Conservation (phyloP, 2,888 invertebrate genomes). For the Minunthozetes semirufus region DNA sequence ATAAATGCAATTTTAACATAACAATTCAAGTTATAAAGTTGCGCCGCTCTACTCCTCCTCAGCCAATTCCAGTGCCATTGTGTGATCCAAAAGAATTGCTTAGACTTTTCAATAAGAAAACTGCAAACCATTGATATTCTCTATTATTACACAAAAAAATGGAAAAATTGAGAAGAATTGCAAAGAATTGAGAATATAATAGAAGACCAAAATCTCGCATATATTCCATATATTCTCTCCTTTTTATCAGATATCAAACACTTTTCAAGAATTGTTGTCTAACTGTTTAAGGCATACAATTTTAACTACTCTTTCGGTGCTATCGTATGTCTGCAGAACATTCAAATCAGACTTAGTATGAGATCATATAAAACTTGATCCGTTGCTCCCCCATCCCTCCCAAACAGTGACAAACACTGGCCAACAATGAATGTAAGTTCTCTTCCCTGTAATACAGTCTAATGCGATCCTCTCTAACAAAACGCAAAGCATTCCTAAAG, state of each 20-base stretch:
- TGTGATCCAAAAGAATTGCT: not conserved
- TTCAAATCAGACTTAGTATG: not conserved
- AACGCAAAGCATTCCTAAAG: not conserved
- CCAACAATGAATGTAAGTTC: conserved; percentile 15
- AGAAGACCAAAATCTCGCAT: not conserved
- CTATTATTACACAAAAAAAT: not conserved
- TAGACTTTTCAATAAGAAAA: conserved; percentile 25
- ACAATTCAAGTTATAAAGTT: conserved; percentile 28
- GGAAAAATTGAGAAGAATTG: not conserved
- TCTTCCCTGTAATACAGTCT: conserved; percentile 24
- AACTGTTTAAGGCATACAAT: not conserved
- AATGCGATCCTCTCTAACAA: not conserved
- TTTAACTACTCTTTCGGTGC: not conserved
- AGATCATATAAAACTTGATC: not conserved
- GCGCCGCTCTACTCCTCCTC: not conserved
- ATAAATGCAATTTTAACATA: conserved; percentile 28
- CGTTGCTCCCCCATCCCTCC: not conserved
- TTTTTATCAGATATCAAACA: conserved; percentile 5
- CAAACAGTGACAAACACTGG: conserved; percentile 4
- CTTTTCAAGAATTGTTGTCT: not conserved
- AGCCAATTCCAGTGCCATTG: conserved; percentile 2
- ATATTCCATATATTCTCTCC: not conserved
- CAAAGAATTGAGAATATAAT: conserved; percentile 2
- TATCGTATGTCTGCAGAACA: conserved; percentile 13
- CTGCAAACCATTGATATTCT: conserved; percentile 25